phyloP scores from a whole-genome alignment of 2,113 vertebrate species.

The Zingel zingel region DNA sequence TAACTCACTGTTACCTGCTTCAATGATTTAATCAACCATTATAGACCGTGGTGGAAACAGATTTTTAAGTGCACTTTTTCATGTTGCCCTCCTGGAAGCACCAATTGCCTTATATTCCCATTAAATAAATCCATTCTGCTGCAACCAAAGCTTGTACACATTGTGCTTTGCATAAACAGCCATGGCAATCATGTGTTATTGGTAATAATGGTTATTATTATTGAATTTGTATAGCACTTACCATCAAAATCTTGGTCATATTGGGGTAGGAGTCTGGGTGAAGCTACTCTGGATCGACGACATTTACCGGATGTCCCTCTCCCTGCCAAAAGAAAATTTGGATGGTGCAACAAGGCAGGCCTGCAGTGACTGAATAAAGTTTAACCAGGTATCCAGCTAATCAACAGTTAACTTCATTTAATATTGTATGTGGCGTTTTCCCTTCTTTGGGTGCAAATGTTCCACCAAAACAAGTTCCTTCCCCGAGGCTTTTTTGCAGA shows the following conservation, averaged over 20 bases:
- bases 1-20: background rate
- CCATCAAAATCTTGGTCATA: background rate
- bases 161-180: background rate
- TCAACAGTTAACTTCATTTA: no score
- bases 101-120: no score
- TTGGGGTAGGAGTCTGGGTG: background rate
- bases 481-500: no score
- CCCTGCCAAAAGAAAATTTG: no score
- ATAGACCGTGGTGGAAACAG: conserved; percentile 10
- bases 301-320: no score
- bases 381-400: no score
- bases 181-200: background rate
- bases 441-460: no score
- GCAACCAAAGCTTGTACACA: background rate
- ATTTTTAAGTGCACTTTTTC: conserved; percentile 5
- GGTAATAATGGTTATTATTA: background rate
- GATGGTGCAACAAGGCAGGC: no score
- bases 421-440: no score
- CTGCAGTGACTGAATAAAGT: no score
- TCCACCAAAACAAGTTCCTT: no score
- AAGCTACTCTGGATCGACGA: no score
- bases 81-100: background rate
- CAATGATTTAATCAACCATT: conserved; percentile 13
- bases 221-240: background rate
- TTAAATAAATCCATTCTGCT: background rate